Evolutionary conservation across 1,140 invertebrate species (phyloP).

Genomic region (Andrena cerasifolii): DNA sequence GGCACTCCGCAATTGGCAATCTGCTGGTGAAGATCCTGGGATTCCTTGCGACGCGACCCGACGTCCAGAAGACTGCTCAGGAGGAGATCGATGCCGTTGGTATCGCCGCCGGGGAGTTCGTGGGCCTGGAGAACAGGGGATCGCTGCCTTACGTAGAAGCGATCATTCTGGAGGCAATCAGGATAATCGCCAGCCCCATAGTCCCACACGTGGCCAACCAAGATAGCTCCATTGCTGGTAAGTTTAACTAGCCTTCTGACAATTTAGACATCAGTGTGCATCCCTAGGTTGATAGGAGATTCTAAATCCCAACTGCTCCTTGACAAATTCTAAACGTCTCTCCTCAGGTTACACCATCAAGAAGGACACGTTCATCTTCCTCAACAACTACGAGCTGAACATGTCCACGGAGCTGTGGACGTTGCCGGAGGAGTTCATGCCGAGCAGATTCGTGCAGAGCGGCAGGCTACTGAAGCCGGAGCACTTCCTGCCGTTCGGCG

Average conservation of each 20-base stretch:
- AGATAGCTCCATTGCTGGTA: constrained; percentile 87
- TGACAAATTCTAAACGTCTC: neutral
- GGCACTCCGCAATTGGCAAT: constrained; percentile 93
- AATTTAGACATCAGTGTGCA: too few species aligned
- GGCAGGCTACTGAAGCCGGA: constrained; percentile 83
- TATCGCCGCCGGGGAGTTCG: constrained; percentile 78
- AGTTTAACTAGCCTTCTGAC: constrained; percentile 22
- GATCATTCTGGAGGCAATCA: constrained; percentile 89
- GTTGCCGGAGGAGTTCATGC: constrained; percentile 83
- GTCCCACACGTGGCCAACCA: constrained; percentile 94
- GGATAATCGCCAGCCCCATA: constrained; percentile 92
- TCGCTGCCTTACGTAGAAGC: constrained; percentile 92
- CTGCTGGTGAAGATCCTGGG: constrained; percentile 89
- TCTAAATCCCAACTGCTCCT: too few species aligned
- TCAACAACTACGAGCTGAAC: constrained; percentile 94
- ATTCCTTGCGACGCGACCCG: constrained; percentile 85
- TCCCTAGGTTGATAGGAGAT: too few species aligned
- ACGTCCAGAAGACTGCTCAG: constrained; percentile 86
- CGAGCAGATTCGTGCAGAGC: constrained; percentile 87
- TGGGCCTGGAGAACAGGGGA: constrained; percentile 86
- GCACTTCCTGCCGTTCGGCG: constrained; percentile 93
- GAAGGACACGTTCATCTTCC: constrained; percentile 92
- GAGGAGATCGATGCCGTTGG: constrained; percentile 86
- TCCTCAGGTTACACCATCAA: constrained; percentile 85
- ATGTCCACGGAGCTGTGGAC: constrained; percentile 89